Evolutionary conservation across 1,140 invertebrate species (phyloP).

Genomic region (Tetraneura akinire): DNA sequence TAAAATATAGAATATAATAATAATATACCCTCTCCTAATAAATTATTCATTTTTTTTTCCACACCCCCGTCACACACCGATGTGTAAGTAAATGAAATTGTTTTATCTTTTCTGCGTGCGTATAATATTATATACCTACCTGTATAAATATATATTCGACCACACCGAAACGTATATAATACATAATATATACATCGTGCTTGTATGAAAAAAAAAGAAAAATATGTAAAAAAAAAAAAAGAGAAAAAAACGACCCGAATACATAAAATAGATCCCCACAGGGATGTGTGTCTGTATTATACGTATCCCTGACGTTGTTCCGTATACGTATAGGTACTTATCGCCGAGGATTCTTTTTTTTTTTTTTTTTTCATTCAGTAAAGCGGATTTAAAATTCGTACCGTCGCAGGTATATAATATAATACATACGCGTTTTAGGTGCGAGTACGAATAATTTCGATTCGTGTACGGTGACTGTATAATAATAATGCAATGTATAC

Average conservation of each 20-base stretch:
- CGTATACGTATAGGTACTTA: too few relatives aligned
- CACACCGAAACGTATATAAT: not conserved
- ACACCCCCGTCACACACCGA: too few relatives aligned
- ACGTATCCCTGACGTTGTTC: not conserved
- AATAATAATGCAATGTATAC: too few relatives aligned
- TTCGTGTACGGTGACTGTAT: too few relatives aligned
- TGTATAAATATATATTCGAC: not conserved
- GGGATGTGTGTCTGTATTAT: not conserved
- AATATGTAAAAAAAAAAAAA: too few relatives aligned
- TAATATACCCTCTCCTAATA: not conserved
- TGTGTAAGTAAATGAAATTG: not conserved
- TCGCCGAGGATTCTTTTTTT: not conserved
- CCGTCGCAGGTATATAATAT: too few relatives aligned
- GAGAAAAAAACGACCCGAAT: not conserved
- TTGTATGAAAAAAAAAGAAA: not conserved
- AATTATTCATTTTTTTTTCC: not conserved
- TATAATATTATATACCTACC: too few relatives aligned
- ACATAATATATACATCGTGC: not conserved
- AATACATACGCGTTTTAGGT: not conserved
- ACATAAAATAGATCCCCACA: not conserved
- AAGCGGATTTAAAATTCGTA: not conserved
- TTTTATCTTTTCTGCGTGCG: constrained; percentile 5
- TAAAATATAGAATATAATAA: not conserved
- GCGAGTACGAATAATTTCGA: not conserved
- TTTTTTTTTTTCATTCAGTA: not conserved